Conservation (phyloP, 2,888 invertebrate species). For the Meteorus colon region DNA sequence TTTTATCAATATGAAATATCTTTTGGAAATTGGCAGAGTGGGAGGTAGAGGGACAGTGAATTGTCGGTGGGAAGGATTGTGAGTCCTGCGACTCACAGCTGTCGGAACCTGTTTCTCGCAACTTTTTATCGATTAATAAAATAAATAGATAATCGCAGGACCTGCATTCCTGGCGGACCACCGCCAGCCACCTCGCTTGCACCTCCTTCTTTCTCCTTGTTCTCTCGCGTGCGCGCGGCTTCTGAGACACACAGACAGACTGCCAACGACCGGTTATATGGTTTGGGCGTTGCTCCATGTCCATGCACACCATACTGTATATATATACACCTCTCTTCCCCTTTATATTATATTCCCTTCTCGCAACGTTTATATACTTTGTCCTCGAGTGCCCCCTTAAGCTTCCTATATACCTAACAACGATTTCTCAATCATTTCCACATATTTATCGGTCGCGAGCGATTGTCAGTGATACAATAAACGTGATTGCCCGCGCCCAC, state of each 20-base stretch:
- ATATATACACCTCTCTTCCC: slow-evolving; percentile 34
- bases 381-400: slow-evolving; percentile 16
- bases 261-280: slow-evolving; percentile 48
- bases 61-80: neutral
- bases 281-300: slow-evolving; percentile 54
- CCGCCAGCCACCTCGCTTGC: slow-evolving; percentile 49
- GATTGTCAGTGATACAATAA: slow-evolving; percentile 28
- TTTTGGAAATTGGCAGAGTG: neutral
- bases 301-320: slow-evolving; percentile 9
- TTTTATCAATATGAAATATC: neutral
- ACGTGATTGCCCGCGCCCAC: slow-evolving; percentile 19
- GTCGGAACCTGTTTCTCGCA: slow-evolving; percentile 65
- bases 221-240: slow-evolving; percentile 20
- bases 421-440: slow-evolving; percentile 46
- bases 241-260: slow-evolving; percentile 37
- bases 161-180: slow-evolving; percentile 64
- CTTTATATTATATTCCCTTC: neutral
- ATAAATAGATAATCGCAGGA: slow-evolving; percentile 67
- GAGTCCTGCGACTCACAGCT: slow-evolving; percentile 51
- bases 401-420: slow-evolving; percentile 29
- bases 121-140: slow-evolving; percentile 68
- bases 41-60: neutral
- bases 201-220: slow-evolving; percentile 27
- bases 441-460: slow-evolving; percentile 37
- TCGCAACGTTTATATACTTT: slow-evolving; percentile 3